These are phyloP conservation scores for Neodiprion virginianus DNA, from an alignment of 1,140 invertebrate species.

Conservation along the genomic window DNA sequence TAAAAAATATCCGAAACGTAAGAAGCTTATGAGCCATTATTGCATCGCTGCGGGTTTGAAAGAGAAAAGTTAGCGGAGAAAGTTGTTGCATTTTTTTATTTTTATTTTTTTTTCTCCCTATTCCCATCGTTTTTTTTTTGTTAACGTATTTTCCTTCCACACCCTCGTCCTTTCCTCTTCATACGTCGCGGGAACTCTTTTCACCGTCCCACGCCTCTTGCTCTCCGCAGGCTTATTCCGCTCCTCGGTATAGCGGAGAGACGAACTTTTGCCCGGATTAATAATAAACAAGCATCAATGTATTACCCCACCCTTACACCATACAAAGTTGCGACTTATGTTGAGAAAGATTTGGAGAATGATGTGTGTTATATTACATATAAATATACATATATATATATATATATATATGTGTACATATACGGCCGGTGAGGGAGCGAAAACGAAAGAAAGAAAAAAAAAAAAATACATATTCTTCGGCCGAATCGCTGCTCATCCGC, in stretches of 20 bases:
- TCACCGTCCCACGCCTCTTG: neutral
- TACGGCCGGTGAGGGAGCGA: too few species aligned
- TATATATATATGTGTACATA: too few species aligned
- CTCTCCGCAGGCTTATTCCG: too few species aligned
- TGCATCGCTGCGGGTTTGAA: conserved; percentile 26
- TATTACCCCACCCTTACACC: neutral
- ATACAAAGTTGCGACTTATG: neutral
- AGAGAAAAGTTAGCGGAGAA: conserved; percentile 36
- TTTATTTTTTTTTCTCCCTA: neutral
- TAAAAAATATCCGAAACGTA: conserved; percentile 39
- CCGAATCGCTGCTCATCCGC: neutral
- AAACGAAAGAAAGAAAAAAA: too few species aligned
- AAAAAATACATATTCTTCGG: too few species aligned
- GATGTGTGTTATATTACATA: neutral
- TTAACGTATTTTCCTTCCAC: too few species aligned
- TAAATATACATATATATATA: too few species aligned
- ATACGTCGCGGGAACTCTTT: neutral
- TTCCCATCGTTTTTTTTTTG: neutral
- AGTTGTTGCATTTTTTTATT: conserved; percentile 11
- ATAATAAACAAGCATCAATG: conserved; percentile 5
- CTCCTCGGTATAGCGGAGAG: too few species aligned
- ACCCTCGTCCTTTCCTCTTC: too few species aligned
- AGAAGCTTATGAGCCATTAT: conserved; percentile 45
- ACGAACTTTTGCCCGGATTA: neutral
- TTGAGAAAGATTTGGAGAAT: neutral